Evolutionary conservation across 2,113 vertebrate genomes (phyloP).

Genomic region (Psilopsiagon aurifrons): DNA sequence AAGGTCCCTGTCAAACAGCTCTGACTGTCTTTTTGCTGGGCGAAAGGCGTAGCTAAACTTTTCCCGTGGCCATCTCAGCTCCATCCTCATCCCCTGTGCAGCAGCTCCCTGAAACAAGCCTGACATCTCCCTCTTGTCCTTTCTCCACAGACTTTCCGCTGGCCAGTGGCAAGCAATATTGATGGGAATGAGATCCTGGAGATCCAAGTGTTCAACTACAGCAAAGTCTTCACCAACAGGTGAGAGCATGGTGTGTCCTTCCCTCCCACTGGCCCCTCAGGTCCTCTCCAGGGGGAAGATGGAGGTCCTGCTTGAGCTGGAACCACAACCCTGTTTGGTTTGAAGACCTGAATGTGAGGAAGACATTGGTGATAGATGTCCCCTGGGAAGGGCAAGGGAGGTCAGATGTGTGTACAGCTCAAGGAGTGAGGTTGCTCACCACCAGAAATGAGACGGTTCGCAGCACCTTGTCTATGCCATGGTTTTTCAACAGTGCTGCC

Average conservation of each 20-base stretch:
- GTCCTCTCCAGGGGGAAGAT: accelerated
- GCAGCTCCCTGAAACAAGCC: not conserved
- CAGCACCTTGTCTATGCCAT: accelerated
- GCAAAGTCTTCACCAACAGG: slow-evolving; percentile 98
- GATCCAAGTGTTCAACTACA: slow-evolving; percentile 95
- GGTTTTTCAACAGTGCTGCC: not conserved
- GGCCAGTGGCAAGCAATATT: slow-evolving; percentile 88
- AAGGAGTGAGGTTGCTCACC: accelerated
- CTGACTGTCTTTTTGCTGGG: not conserved
- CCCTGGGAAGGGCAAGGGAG: not conserved
- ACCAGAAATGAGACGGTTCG: accelerated
- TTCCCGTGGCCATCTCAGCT: not conserved
- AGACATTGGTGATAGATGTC: accelerated
- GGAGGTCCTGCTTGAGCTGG: not conserved
- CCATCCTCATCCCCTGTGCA: not conserved
- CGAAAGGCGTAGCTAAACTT: not conserved
- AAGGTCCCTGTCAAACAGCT: not conserved
- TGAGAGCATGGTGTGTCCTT: slow-evolving; percentile 39
- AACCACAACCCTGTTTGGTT: accelerated
- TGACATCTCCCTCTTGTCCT: not conserved
- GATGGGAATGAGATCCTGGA: slow-evolving; percentile 91
- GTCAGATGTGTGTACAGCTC: accelerated
- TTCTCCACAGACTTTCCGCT: slow-evolving; percentile 84
- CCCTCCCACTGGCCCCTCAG: accelerated
- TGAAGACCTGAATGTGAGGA: not conserved